phyloP scores from a whole-genome alignment of 2,797 vertebrate genomes.

The Hippocampus kuda region DNA sequence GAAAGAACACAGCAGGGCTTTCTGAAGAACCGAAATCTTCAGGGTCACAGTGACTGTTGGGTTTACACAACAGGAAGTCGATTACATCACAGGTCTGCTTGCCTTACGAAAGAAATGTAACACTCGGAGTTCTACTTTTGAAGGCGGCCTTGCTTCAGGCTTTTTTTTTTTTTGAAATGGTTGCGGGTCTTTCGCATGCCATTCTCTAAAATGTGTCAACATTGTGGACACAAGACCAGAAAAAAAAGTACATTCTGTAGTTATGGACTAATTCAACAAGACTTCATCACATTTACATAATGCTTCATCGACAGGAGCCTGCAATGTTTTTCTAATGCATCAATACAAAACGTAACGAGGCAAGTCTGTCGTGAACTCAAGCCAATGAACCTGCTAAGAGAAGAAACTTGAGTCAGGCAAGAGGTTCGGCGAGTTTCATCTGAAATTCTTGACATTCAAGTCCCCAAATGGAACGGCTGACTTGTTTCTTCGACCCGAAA shows the following conservation, averaged over 20 bases:
- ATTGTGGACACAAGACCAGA: neutral
- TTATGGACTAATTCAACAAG: neutral
- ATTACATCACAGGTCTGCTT: slow-evolving; percentile 24
- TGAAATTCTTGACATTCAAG: slow-evolving; percentile 44
- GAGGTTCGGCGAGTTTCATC: slow-evolving; percentile 21
- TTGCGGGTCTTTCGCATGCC: neutral
- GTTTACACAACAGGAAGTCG: slow-evolving; percentile 36
- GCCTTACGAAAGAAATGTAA: slow-evolving; percentile 40
- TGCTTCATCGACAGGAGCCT: neutral
- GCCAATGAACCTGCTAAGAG: neutral
- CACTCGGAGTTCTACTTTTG: slow-evolving; percentile 7
- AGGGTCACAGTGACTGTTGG: neutral
- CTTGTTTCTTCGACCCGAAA: slow-evolving; percentile 35
- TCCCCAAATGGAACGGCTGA: slow-evolving; percentile 26
- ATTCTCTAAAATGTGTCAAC: neutral
- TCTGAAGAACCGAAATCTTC: neutral
- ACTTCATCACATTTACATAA: neutral
- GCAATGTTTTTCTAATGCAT: neutral
- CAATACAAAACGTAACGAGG: neutral
- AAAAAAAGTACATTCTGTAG: neutral
- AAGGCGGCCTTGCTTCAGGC: slow-evolving; percentile 10
- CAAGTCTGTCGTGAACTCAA: neutral
- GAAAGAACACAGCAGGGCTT: neutral
- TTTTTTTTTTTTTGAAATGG: slow-evolving; percentile 1
- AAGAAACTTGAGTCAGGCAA: slow-evolving; percentile 9